Percentiles rank a stretch among this genome's conserved stretches.
Evolutionary conservation across 2,113 vertebrate species (phyloP).

Genomic region (Ailurus styani): DNA sequence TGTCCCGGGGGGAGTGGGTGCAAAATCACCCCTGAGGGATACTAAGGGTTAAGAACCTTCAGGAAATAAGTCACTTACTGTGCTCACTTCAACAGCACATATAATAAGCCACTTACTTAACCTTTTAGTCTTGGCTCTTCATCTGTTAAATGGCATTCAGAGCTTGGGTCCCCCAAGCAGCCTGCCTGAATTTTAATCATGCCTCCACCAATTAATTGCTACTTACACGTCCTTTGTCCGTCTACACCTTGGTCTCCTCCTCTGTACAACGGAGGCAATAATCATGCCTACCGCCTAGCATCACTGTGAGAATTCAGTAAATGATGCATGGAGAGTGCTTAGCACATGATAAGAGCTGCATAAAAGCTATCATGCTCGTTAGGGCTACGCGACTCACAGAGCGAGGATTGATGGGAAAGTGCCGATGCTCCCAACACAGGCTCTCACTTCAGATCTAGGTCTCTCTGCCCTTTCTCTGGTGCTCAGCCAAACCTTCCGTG

Average conservation of each 20-base stretch:
- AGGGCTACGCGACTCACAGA: rapidly evolving
- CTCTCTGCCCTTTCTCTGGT: background rate
- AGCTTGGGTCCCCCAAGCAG: too few species aligned
- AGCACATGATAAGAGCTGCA: background rate
- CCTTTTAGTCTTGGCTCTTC: background rate
- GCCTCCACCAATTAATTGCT: background rate
- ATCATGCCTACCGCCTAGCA: background rate
- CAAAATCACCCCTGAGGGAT: background rate
- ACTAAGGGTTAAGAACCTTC: background rate
- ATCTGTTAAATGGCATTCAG: background rate
- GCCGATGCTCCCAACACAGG: background rate
- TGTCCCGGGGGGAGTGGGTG: background rate
- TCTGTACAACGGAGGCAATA: background rate
- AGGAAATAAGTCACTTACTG: background rate
- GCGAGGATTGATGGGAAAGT: rapidly evolving
- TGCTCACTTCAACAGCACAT: background rate
- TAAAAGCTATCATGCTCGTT: background rate
- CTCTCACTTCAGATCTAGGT: background rate
- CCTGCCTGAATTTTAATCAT: background rate
- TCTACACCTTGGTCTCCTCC: background rate
- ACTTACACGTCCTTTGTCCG: background rate
- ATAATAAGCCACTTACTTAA: background rate
- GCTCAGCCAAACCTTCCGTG: background rate
- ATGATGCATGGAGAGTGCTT: background rate
- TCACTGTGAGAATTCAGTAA: background rate